A percentile compares a stretch with the other conserved stretches of the same genome.
These are phyloP conservation scores for Dunckerocampus dactyliophorus DNA, from an alignment of 2,113 vertebrate genomes.

Conservation along the genomic window DNA sequence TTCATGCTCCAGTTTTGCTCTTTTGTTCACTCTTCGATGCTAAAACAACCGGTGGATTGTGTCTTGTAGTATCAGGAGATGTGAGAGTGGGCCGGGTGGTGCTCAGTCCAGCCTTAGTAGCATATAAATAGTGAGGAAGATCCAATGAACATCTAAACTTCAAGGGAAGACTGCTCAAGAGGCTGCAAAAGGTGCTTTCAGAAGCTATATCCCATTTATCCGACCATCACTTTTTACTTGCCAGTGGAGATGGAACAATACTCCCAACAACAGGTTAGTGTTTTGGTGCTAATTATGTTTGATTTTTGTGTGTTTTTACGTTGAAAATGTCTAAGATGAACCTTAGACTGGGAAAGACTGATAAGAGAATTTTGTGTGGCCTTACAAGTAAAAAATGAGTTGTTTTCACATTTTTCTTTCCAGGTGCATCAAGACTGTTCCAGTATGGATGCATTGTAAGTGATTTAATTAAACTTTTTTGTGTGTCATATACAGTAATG, in stretches of 20 bases:
- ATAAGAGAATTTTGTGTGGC: not conserved
- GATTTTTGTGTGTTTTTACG: not conserved
- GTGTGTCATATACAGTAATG: not conserved
- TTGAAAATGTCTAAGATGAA: not conserved
- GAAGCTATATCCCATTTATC: not conserved
- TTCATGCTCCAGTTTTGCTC: not conserved
- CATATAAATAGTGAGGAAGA: not conserved
- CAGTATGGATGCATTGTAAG: not conserved
- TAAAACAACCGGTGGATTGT: slow-evolving; percentile 2
- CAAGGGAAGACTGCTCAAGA: too few relatives aligned
- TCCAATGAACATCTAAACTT: not conserved
- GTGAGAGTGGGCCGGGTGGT: not conserved
- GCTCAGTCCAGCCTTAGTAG: not conserved
- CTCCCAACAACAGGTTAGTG: not conserved
- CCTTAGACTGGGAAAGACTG: not conserved
- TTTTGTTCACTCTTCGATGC: not conserved
- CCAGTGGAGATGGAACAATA: not conserved
- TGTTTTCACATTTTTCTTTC: not conserved
- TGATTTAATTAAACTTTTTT: not conserved
- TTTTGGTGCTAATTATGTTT: not conserved
- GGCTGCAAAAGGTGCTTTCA: not conserved
- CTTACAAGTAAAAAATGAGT: too few relatives aligned
- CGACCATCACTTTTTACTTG: not conserved
- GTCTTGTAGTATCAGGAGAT: not conserved
- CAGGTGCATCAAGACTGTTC: not conserved